Evolutionary conservation across 1,140 invertebrate genomes (phyloP).

Genomic region (Chymomyza costata): DNA sequence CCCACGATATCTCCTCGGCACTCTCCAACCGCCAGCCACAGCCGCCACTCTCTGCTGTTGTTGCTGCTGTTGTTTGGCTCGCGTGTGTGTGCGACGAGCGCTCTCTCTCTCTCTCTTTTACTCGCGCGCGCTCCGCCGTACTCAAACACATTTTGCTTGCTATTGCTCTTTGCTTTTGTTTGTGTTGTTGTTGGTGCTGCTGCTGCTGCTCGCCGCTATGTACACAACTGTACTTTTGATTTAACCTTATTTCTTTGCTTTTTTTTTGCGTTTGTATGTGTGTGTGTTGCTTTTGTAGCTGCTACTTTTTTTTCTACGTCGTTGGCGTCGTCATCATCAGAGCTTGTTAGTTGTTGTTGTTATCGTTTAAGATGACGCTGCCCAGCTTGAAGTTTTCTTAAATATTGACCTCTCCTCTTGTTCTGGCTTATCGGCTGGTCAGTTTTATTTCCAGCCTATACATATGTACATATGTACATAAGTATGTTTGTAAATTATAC

Average conservation of each 20-base stretch:
- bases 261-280: slow-evolving; percentile 45
- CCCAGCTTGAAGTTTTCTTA: too few species aligned
- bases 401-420: too few species aligned
- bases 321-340: neutral
- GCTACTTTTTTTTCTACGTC: slow-evolving; percentile 18
- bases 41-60: slow-evolving; percentile 29
- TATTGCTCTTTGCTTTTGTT: slow-evolving; percentile 49
- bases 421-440: too few species aligned
- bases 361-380: slow-evolving; percentile 25
- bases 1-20: slow-evolving; percentile 3
- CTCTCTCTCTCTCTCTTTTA: slow-evolving; percentile 44
- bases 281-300: slow-evolving; percentile 22
- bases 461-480: slow-evolving; percentile 2
- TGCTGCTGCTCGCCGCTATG: slow-evolving; percentile 65
- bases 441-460: too few species aligned
- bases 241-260: slow-evolving; percentile 70
- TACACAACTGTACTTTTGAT: slow-evolving; percentile 74
- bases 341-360: slow-evolving; percentile 19
- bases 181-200: slow-evolving; percentile 57
- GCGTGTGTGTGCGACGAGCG: slow-evolving; percentile 61
- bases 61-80: slow-evolving; percentile 45
- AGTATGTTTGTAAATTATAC: too few species aligned
- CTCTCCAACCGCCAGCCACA: slow-evolving; percentile 32
- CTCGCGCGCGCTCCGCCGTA: slow-evolving; percentile 44
- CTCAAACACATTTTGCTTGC: slow-evolving; percentile 68